Conservation (phyloP, 1,140 invertebrate species). For the Penaeus vannamei region DNA sequence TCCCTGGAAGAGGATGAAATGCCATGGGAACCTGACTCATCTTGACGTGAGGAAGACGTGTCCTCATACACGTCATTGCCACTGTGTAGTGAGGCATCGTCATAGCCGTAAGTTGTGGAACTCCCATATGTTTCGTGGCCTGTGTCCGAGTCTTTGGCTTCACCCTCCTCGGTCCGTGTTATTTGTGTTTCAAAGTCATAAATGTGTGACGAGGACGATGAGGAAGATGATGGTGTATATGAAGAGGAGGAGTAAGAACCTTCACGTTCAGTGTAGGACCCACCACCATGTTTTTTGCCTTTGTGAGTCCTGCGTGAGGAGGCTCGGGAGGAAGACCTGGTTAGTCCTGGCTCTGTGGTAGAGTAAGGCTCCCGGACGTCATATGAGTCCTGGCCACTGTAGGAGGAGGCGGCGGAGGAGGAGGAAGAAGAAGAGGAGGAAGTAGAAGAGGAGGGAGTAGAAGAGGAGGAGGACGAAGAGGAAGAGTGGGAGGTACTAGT, state of each 20-base stretch:
- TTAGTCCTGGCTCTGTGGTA: conserved; percentile 35
- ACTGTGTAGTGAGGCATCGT: no score
- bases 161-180: neutral
- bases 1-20: no score
- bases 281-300: neutral
- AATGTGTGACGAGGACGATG: conserved; percentile 4
- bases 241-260: conserved; percentile 50
- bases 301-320: neutral
- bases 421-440: neutral
- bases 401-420: neutral
- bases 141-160: neutral
- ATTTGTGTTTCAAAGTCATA: conserved; percentile 4
- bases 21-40: no score
- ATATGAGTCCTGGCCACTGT: neutral
- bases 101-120: no score
- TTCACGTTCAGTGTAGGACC: conserved; percentile 34
- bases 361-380: neutral
- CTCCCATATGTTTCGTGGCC: neutral
- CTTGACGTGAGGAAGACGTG: no score
- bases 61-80: no score
- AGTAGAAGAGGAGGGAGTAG: neutral
- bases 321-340: neutral
- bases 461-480: neutral
- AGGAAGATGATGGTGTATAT: conserved; percentile 40
- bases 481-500: neutral